Evolutionary conservation across 2,888 invertebrate species (phyloP), one percentile per base, ranked within the genome.

Genomic region (Biston stratarius): DNA sequence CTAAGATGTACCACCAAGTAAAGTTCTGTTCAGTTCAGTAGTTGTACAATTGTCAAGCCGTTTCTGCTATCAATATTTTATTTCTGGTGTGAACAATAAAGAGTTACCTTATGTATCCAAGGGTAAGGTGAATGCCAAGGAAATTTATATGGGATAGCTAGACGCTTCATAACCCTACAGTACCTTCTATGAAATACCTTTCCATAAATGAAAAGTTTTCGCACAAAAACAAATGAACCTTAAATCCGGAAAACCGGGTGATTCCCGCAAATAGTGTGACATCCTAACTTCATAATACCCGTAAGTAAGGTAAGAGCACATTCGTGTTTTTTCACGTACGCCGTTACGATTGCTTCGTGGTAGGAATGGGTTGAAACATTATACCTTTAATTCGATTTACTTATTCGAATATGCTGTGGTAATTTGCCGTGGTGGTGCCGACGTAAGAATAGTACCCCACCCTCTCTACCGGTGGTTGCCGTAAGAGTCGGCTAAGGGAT

Each of bases 201-300:
- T 58, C 47, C 36, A 58, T 48, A 58, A 58, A 55, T 12, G 58
- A 24, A 59, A 58, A 42, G 33, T 40, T 61, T 45, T 14, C 61
- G 36, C 42, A 62, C 53, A 62, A 67, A 62, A 67, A 62, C 59
- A 58, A 62, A 58, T 36, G 44, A 47, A 11, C 34, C 40, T 53
- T 49, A 53, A 55, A 60, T 62, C 45, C 52, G 24, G 36, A 38
- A 42, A 62, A 52, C 24, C 38, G 52, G 51, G 51, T 47, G 45
- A 45, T 56, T 45, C 40, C 47, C 58, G 12, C 59, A 62, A 67
- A 55, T 62, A 66, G 61, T 61, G 58, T 40, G 66, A 59, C 63
- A 56, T 63, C 62, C 67, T 63, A 67, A 67, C 62, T 55, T 67
- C 67, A 67, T 67, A 63, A 67, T 67, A 58, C 61, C 51, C 10